phyloP scores from a whole-genome alignment of 2,113 vertebrate species.

The Pachycephala philippinensis region DNA sequence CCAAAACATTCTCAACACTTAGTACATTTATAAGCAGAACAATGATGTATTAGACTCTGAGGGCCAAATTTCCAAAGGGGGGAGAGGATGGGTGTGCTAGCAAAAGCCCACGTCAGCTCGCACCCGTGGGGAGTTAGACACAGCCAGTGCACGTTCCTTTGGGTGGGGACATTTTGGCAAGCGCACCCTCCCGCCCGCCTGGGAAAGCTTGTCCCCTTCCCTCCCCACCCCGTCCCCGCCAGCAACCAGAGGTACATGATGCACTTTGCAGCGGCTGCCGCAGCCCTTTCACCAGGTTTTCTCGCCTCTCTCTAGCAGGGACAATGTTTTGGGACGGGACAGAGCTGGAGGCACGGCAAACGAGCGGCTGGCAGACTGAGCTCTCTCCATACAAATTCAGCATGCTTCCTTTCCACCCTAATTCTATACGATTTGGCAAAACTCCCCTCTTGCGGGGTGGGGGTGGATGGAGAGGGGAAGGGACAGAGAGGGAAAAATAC shows the following conservation, averaged over 20 bases:
- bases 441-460: not conserved
- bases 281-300: constrained; percentile 9
- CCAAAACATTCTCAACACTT: constrained; percentile 77
- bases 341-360: not conserved
- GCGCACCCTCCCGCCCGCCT: constrained; percentile 8
- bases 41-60: constrained; percentile 66
- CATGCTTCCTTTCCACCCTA: not conserved
- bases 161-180: constrained; percentile 43
- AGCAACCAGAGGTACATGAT: constrained; percentile 50
- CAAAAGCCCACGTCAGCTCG: constrained; percentile 48
- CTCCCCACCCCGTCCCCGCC: constrained; percentile 38
- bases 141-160: constrained; percentile 50
- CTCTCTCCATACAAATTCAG: not conserved
- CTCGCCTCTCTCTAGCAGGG: constrained; percentile 1
- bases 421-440: not conserved
- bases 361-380: not conserved
- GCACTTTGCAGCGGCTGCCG: constrained; percentile 11
- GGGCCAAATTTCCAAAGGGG: constrained; percentile 61
- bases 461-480: not conserved
- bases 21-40: constrained; percentile 77
- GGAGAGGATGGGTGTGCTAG: constrained; percentile 48
- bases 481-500: not conserved
- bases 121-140: constrained; percentile 34
- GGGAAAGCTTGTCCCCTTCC: constrained; percentile 52
- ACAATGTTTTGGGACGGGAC: not conserved